These are phyloP conservation scores for Psammodynastes pulverulentus DNA, from an alignment of 2,113 vertebrate species.

Conservation along the genomic window DNA sequence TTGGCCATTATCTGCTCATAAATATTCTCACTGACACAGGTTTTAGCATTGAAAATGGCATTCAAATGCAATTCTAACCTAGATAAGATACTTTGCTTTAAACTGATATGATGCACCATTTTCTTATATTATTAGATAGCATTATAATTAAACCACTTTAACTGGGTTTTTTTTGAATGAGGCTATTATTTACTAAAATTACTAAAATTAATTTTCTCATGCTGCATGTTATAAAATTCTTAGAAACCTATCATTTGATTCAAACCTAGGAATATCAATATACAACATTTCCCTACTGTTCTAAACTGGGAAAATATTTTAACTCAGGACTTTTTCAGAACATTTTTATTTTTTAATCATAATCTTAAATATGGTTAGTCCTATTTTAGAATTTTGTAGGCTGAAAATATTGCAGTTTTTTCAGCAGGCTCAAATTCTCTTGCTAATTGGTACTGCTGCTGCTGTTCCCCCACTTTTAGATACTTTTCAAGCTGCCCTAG, in stretches of 20 bases:
- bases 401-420: constrained; percentile 48
- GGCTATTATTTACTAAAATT: background rate
- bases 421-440: constrained; percentile 47
- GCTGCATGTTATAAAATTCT: background rate
- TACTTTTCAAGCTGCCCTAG: constrained; percentile 37
- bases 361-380: constrained; percentile 20
- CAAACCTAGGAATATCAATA: background rate
- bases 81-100: background rate
- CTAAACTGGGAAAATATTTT: constrained; percentile 11
- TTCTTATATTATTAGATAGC: background rate
- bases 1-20: background rate
- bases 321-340: constrained; percentile 21
- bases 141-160: background rate
- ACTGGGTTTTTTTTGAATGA: background rate
- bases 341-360: constrained; percentile 26
- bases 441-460: constrained; percentile 52
- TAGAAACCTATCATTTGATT: background rate
- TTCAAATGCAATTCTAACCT: background rate
- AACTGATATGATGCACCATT: background rate
- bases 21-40: background rate
- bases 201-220: background rate
- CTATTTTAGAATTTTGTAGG: constrained; percentile 35
- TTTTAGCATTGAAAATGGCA: background rate
- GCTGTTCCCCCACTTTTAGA: constrained; percentile 38
- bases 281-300: background rate